Conservation (phyloP, 2,113 vertebrate species). For the Odontesthes bonariensis region DNA sequence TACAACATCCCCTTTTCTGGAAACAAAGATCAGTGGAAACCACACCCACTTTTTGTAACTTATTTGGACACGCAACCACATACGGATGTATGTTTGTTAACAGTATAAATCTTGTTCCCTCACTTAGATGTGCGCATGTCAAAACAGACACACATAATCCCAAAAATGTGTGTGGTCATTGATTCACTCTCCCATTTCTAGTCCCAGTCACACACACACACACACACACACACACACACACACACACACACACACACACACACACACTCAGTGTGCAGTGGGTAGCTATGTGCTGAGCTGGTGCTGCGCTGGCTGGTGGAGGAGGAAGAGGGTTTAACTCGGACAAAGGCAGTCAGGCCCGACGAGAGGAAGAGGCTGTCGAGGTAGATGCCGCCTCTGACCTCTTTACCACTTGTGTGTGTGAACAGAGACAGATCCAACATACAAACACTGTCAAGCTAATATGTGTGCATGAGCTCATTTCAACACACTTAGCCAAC, state of each 20-base stretch:
- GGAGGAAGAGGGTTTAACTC: constrained; percentile 69
- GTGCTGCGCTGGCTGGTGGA: constrained; percentile 60
- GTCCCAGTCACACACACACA: constrained; percentile 7
- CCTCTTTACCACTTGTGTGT: constrained; percentile 20
- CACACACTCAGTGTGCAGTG: background rate
- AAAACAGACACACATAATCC: constrained; percentile 16
- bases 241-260: constrained; percentile 6
- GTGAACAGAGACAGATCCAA: constrained; percentile 5
- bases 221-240: background rate
- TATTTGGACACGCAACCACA: background rate
- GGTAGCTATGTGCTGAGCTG: constrained; percentile 68
- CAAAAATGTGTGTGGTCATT: constrained; percentile 14
- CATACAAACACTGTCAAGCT: constrained; percentile 42
- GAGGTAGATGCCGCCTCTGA: constrained; percentile 42
- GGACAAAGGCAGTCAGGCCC: constrained; percentile 61
- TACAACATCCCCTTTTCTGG: background rate
- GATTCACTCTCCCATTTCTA: constrained; percentile 4
- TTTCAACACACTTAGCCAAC: constrained; percentile 42
- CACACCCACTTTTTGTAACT: background rate
- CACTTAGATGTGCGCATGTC: constrained; percentile 9
- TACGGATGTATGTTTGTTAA: constrained; percentile 11
- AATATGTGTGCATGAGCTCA: constrained; percentile 55
- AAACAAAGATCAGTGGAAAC: background rate
- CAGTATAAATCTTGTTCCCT: constrained; percentile 21
- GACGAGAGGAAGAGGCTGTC: constrained; percentile 50